phyloP scores from a whole-genome alignment of 2,888 invertebrate genomes.

The Bimastos eiseni region DNA sequence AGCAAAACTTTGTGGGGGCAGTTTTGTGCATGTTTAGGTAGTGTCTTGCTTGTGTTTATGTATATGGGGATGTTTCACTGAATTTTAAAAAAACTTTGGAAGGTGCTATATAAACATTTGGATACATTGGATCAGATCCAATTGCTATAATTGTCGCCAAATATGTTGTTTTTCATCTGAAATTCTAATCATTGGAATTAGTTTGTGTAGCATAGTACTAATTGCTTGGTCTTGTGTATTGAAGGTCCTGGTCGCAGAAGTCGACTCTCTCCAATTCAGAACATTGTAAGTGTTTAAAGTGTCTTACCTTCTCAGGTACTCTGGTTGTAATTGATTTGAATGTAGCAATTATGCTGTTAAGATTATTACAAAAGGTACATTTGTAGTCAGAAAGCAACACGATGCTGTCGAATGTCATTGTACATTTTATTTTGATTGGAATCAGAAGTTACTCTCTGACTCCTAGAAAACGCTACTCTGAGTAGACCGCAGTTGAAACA shows the following conservation, averaged over 20 bases:
- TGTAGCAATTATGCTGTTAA: not conserved
- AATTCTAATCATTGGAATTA: not conserved
- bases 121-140: not conserved
- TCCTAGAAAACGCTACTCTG: too few species aligned
- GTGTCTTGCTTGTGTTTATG: not conserved
- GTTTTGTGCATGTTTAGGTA: not conserved
- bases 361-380: too few species aligned
- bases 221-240: conserved; percentile 21
- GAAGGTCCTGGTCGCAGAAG: conserved; percentile 36
- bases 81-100: not conserved
- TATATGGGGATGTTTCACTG: not conserved
- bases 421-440: too few species aligned
- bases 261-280: conserved; percentile 42
- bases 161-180: not conserved
- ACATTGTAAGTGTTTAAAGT: conserved; percentile 41
- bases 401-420: too few species aligned
- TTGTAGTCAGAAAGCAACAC: too few species aligned
- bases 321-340: not conserved
- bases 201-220: not conserved
- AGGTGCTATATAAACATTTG: not conserved
- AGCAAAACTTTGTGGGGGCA: not conserved
- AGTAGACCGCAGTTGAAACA: too few species aligned
- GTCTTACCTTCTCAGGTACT: not conserved
- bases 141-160: not conserved
- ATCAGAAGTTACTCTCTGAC: too few species aligned